Percentiles rank a stretch among this genome's conserved stretches.
Evolutionary conservation across 1,140 invertebrate species (phyloP).

Genomic region (Camponotus pennsylvanicus): DNA sequence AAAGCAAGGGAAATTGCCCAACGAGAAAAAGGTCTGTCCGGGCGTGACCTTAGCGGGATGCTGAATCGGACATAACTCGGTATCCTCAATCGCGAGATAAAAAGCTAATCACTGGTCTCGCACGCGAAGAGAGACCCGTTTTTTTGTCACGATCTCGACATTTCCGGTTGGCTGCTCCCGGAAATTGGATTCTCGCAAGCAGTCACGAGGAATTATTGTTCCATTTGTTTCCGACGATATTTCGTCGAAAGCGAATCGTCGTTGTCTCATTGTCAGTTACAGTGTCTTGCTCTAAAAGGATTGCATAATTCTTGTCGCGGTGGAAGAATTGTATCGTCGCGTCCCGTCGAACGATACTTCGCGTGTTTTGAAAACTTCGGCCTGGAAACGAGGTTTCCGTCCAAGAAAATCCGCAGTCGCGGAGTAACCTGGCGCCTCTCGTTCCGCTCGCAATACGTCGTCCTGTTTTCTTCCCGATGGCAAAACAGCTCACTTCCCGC

Average conservation of each 20-base stretch:
- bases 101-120: constrained; percentile 50
- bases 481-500: constrained; percentile 48
- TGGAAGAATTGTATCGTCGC: background rate
- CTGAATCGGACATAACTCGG: constrained; percentile 55
- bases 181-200: constrained; percentile 48
- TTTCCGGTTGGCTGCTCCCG: constrained; percentile 32
- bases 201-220: constrained; percentile 45
- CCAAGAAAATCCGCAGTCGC: constrained; percentile 35
- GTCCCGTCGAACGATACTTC: background rate
- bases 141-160: constrained; percentile 45
- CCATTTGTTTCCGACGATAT: constrained; percentile 11
- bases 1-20: background rate
- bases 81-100: constrained; percentile 34
- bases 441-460: constrained; percentile 39
- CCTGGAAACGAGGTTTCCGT: constrained; percentile 12
- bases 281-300: background rate
- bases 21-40: background rate
- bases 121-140: constrained; percentile 15
- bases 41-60: background rate
- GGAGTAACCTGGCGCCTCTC: constrained; percentile 44
- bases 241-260: background rate
- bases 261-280: background rate
- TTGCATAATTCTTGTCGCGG: constrained; percentile 19
- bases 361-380: constrained; percentile 27
- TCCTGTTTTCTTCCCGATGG: constrained; percentile 47